Evolutionary conservation across 2,888 invertebrate species (phyloP), one percentile per base, ranked within the genome.

Genomic region (Scaptodrosophila latifasciaeformis): DNA sequence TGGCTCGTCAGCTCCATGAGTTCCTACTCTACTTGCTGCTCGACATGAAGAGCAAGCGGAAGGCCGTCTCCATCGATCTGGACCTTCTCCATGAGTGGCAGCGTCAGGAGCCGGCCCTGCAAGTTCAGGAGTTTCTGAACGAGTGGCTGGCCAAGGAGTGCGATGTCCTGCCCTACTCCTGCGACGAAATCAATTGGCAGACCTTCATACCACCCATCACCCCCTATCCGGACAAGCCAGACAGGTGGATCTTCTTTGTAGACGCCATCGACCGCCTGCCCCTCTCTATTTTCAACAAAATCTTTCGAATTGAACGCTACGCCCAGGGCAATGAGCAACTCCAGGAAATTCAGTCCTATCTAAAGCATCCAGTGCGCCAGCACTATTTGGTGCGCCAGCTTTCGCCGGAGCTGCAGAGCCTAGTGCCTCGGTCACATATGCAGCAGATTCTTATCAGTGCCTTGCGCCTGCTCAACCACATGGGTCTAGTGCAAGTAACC

Each of bases 191-290:
- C 3, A 88, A 87, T 65, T 93, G 93, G 92, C 91, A 90, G 81
- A 92, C 91, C 85, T 93, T 93, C 79, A 86, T 94, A 10, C 89
- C 91, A 0, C 92, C 93, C 0, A 76, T 93, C 39, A 90, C 90
- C 0, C 72, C 82, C 39, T 90, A 92, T 74, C 60, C 78, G 82
- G 89, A 88, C 12, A 91, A 90, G 87, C 87, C 87, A 1, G 34
- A 78, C 5, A 93, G 93, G 7, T 94, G 94, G 93, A 87, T 90
- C 21, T 86, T 92, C 46, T 86, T 93, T 59, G 89, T 90, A 62
- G 94, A 95, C 78, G 83, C 92, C 1, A 85, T 93, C 4, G 86
- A 92, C 2, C 88, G 92, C 1, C 86, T 94, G 70, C 95, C 94
- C 0, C 81, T 94, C 0, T 90, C 90, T 0, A 71, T 93, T n/a